Evolutionary conservation across 2,113 vertebrate genomes (phyloP).

Genomic region (Cynoglossus semilaevis): DNA sequence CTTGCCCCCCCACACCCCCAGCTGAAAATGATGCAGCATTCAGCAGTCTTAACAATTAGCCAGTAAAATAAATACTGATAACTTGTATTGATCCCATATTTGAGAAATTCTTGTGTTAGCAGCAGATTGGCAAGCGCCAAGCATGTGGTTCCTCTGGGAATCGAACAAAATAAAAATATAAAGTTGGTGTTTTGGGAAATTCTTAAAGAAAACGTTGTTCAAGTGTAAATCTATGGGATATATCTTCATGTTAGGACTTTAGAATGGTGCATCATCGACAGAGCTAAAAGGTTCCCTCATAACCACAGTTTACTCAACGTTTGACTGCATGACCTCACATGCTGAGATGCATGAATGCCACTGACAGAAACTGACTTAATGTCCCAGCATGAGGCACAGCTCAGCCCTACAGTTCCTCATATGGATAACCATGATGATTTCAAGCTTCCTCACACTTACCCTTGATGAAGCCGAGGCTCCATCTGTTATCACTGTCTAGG

Average conservation of each 20-base stretch:
- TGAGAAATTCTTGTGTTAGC: too few relatives aligned
- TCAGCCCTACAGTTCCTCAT: slow-evolving; percentile 10
- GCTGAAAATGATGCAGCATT: slow-evolving; percentile 68
- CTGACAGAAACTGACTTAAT: slow-evolving; percentile 32
- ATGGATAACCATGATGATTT: slow-evolving; percentile 9
- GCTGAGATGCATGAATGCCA: slow-evolving; percentile 51
- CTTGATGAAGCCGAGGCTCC: not conserved
- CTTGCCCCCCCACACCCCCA: not conserved
- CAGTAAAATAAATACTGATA: too few relatives aligned
- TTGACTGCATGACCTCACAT: slow-evolving; percentile 61
- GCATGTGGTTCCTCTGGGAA: too few relatives aligned
- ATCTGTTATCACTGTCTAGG: not conserved
- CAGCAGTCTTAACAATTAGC: slow-evolving; percentile 30
- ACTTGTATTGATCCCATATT: too few relatives aligned
- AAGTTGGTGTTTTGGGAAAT: not conserved
- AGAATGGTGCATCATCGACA: slow-evolving; percentile 69
- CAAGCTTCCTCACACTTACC: not conserved
- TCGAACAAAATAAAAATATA: too few relatives aligned
- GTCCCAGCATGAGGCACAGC: slow-evolving; percentile 49
- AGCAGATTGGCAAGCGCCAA: too few relatives aligned
- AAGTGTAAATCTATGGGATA: not conserved
- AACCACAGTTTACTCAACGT: slow-evolving; percentile 31
- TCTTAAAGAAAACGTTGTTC: not conserved
- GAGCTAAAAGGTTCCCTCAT: slow-evolving; percentile 36
- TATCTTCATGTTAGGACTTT: slow-evolving; percentile 14